Base-by-base conservation (phyloP, 2,888 invertebrate genomes). In the Trisateles emortualis region DNA sequence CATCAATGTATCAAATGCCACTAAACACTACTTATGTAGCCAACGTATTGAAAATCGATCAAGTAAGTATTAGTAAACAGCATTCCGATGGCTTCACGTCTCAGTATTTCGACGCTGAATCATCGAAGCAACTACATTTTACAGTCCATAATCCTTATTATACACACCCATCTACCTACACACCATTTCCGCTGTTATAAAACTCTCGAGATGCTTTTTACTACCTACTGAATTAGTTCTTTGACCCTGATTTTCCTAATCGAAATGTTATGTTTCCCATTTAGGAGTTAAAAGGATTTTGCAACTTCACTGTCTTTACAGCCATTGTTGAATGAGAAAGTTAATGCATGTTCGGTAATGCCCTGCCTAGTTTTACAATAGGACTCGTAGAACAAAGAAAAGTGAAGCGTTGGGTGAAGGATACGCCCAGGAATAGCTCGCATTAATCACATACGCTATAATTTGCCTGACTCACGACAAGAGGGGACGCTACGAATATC, bases 401-500 rank as follows among this genome's bases (percentile, higher is more conserved):
- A 73, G 76, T 74, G 69, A 72, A 65, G 65, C 68, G 64, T 61
- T 71, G 69, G 74, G 73, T 78, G 77, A 79, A 81, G 82, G 76
- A 81, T 83, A 81, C 75, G 70, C 76, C 79, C 85, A 86, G 81
- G 81, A 91, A 91, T 90, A 91, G 88, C 84, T 69, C 66, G 81
- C 84, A 90, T 91, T 90, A 90, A 90, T 91, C 90, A 90, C 88
- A 86, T 83, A 86, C 72, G 79, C 81, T 80, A 86, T 86, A 88
- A 91, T 92, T 89, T 87, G 88, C 86, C 86, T 92, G 90, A 91
- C 84, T 91, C 91, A 91, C 86, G 87, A 83, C 84, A 84, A 67
- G 83, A 84, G 85, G 89, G 88, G 88, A 84, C 88, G 86, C 80
- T 70, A 75, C 74, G 71, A 81, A 78, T 85, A 86, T 86, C 79